Base-by-base conservation (phyloP, 1,140 invertebrate genomes). In the Spodoptera litura region DNA sequence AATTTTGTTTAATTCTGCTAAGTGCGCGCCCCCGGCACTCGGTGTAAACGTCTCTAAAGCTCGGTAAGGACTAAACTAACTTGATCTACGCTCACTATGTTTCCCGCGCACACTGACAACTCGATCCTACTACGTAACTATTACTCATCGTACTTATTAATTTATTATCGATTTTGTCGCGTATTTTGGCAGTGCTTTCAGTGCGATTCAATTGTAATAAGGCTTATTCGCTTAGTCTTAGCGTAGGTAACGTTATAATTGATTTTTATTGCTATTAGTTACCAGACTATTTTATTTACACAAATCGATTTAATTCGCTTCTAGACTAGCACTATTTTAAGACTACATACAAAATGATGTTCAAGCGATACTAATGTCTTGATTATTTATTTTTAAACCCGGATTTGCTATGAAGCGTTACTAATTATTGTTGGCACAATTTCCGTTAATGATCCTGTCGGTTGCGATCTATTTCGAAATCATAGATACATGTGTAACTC, bases 1-100 rank as follows among this genome's bases (percentile, higher is more conserved):
- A 62, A 31, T 76, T 71, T 44, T 35, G 59, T 53, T 15, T 10
- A 72, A 72, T 68, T 55, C 64, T 6, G 44, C 12, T 75, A 68
- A 81, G 73, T 79, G 52, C 76, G 27, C 79, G 82, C 82, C 78
- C 82, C 75, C 61, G 61, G 80, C 82, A 75, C 83, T 81, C 81
- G 58, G 55, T 82, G 64, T 85, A 85, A 86, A 83, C 81, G 81
- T 85, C 62, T 80, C 87, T 92, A 89, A 88, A 89, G 89, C 90
- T 89, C 90, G 81, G 84, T 89, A 88, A 74, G 70, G 70, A 79
- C 89, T 93, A 92, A 85, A 76, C 87, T 91, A 92, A 87, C 77
- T 88, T 81, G 87, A 84, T 87, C 86, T 91, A 89, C 78, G 86
- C 86, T 87, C 84, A 82, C 86, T 85, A 86, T 77, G 74, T 77